A percentile compares a stretch with the other conserved stretches of the same genome.
Evolutionary conservation across 2,888 invertebrate species (phyloP).

Genomic region (Drosophila parthenogenetica): DNA sequence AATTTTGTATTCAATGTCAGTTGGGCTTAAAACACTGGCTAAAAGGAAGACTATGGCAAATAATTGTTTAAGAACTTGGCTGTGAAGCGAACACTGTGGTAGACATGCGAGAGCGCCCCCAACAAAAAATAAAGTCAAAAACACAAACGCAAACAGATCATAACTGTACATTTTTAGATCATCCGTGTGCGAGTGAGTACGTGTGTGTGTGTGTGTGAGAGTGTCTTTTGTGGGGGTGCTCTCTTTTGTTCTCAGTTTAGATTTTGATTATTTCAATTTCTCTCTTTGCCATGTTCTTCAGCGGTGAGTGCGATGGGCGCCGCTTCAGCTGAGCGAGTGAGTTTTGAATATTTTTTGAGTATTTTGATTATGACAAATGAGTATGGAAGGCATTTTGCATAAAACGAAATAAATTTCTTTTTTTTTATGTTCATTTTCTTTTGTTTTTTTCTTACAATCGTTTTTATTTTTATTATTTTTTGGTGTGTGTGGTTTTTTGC

Average conservation of each 20-base stretch:
- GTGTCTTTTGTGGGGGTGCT: constrained; percentile 13
- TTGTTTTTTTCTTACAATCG: constrained; percentile 32
- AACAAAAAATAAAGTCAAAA: not conserved
- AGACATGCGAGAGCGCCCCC: constrained; percentile 23
- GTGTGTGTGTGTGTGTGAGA: not conserved
- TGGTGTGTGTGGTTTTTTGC: constrained; percentile 42
- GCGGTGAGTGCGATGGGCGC: constrained; percentile 35
- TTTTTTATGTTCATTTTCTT: constrained; percentile 23
- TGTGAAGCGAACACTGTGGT: constrained; percentile 16
- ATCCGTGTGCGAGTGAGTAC: constrained; percentile 2
- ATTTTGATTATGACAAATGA: constrained; percentile 67
- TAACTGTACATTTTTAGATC: constrained; percentile 62
- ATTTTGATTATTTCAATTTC: constrained; percentile 5
- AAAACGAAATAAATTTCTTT: constrained; percentile 26
- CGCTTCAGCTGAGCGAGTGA: constrained; percentile 43
- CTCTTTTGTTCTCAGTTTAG: constrained; percentile 1
- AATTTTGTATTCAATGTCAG: constrained; percentile 32
- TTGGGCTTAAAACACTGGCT: constrained; percentile 17
- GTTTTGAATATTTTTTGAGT: constrained; percentile 34
- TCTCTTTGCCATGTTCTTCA: constrained; percentile 62
- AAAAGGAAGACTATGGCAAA: constrained; percentile 61
- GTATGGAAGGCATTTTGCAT: constrained; percentile 71
- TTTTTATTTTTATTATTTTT: constrained; percentile 29
- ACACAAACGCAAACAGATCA: constrained; percentile 31
- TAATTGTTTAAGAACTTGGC: constrained; percentile 16